These are phyloP conservation scores for Boleophthalmus pectinirostris DNA, from an alignment of 2,113 vertebrate genomes.

Conservation along the genomic window DNA sequence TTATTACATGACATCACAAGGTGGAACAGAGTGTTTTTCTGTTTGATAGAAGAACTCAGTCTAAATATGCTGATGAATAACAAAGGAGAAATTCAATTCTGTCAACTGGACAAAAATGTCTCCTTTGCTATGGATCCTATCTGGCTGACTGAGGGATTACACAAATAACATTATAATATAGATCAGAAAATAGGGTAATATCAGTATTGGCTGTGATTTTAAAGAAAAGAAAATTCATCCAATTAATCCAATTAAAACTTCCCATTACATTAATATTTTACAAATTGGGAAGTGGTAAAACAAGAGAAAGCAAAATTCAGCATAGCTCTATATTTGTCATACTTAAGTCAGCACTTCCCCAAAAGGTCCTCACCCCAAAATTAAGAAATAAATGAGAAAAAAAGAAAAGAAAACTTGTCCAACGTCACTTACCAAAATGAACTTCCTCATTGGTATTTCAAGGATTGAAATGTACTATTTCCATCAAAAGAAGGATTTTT, in stretches of 20 bases:
- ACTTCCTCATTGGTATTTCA: constrained; percentile 27
- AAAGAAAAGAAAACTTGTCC: constrained; percentile 4
- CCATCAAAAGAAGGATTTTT: not conserved
- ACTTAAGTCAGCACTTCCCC: constrained; percentile 63
- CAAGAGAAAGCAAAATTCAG: constrained; percentile 46
- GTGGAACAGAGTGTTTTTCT: no score
- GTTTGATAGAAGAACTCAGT: no score
- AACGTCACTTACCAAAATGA: constrained; percentile 46
- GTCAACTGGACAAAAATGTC: no score
- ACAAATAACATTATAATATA: no score
- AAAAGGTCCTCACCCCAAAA: constrained; percentile 32
- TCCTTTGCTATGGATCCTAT: no score
- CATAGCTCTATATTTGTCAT: constrained; percentile 40
- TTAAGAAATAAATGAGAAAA: constrained; percentile 51
- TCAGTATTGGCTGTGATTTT: not conserved
- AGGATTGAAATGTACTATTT: not conserved
- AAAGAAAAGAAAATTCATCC: not conserved
- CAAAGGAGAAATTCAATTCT: no score
- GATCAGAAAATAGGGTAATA: no score
- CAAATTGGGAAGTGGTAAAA: constrained; percentile 47
- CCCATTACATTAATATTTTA: not conserved
- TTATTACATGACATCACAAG: no score
- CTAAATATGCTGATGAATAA: no score
- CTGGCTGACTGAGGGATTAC: no score
- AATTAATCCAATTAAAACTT: not conserved